Evolutionary conservation across 2,888 invertebrate species (phyloP).

Genomic region (Calameuta idolon): DNA sequence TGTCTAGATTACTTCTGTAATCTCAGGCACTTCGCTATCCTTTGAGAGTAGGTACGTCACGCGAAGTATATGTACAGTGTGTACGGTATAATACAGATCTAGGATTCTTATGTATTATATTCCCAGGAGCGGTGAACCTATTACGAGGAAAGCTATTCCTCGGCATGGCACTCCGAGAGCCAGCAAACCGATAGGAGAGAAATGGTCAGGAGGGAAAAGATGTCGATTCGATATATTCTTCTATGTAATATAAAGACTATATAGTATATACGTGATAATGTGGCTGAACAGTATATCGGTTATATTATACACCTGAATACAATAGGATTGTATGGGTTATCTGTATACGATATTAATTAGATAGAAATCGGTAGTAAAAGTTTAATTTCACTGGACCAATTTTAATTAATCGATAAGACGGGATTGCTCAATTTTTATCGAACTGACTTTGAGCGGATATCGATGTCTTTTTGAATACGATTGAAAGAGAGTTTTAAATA

Average conservation of each 20-base stretch:
- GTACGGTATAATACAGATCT: neutral
- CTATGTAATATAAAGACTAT: neutral
- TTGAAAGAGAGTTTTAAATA: neutral
- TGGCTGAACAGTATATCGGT: neutral
- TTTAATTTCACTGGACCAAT: neutral
- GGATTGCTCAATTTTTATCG: neutral
- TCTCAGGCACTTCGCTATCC: neutral
- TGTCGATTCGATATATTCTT: conserved; percentile 40
- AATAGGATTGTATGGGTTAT: neutral
- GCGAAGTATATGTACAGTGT: neutral
- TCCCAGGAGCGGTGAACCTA: conserved; percentile 7
- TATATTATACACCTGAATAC: neutral
- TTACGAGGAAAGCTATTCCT: conserved; percentile 38
- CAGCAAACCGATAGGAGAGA: conserved; percentile 25
- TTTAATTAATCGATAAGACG: neutral
- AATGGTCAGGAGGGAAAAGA: conserved; percentile 33
- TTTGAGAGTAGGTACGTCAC: neutral
- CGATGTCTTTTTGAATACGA: neutral
- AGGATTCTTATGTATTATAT: neutral
- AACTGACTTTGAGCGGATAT: neutral
- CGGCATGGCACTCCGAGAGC: conserved; percentile 23
- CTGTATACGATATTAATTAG: neutral
- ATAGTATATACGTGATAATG: neutral
- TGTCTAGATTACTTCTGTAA: neutral
- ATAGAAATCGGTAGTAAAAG: neutral